Percentiles rank a stretch among this genome's conserved stretches.
Evolutionary conservation across 92 coral and sea anemone species (phyloP).

Genomic region (Paragorgia papillata): DNA sequence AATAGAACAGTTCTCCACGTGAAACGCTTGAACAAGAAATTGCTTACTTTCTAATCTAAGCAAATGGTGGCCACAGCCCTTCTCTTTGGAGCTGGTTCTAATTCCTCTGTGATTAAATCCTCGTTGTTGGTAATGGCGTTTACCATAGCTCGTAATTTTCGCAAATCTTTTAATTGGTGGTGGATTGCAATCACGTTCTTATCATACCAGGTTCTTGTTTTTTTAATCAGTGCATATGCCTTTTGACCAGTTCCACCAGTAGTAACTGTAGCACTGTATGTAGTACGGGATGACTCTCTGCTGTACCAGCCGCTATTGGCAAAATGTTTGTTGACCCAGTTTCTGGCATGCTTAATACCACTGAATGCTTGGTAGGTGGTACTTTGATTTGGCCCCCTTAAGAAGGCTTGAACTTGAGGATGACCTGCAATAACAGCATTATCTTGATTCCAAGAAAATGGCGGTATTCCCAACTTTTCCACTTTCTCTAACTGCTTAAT

Average conservation of each 20-base stretch:
- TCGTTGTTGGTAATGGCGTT: neutral
- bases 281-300: neutral
- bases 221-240: neutral
- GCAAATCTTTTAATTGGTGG: neutral
- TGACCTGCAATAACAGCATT: slow-evolving; percentile 37
- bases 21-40: too few relatives aligned
- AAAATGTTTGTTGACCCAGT: neutral
- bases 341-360: slow-evolving; percentile 11
- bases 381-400: slow-evolving; percentile 41
- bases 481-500: too few relatives aligned
- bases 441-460: slow-evolving; percentile 43
- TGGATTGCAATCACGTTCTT: neutral
- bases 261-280: neutral
- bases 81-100: too few relatives aligned
- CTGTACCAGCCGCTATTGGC: neutral
- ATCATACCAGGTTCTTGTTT: slow-evolving; percentile 13
- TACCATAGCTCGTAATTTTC: neutral
- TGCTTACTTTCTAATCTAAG: too few relatives aligned
- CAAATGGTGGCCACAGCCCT: too few relatives aligned
- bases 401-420: slow-evolving; percentile 53
- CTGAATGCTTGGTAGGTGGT: slow-evolving; percentile 23
- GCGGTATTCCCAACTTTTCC: slow-evolving; percentile 12
- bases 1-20: too few relatives aligned
- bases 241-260: neutral
- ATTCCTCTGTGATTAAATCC: too few relatives aligned